Evolutionary conservation across 2,797 vertebrate genomes (phyloP).

Genomic region (Bucorvus abyssinicus): DNA sequence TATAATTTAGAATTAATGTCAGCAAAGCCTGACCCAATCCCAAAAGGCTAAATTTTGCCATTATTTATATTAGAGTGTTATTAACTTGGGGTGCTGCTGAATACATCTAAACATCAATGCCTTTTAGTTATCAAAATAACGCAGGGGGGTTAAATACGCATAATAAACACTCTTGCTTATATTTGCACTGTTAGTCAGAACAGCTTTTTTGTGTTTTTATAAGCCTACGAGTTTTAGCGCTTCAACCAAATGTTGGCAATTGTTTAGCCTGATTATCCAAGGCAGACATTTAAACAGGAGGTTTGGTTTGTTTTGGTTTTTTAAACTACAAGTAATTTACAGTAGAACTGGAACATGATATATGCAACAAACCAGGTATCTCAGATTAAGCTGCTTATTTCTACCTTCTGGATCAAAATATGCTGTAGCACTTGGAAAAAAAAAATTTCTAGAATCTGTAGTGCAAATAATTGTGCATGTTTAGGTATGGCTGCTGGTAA

Average conservation of each 20-base stretch:
- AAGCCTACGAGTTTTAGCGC: not conserved
- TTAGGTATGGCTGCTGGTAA: constrained; percentile 20
- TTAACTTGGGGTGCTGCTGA: not conserved
- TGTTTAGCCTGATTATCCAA: not conserved
- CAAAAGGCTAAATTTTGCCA: not conserved
- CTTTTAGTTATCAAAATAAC: constrained; percentile 15
- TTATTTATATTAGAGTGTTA: not conserved
- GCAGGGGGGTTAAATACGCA: not conserved
- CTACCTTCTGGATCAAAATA: not conserved
- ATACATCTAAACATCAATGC: not conserved
- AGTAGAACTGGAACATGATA: constrained; percentile 33
- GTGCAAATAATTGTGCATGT: not conserved
- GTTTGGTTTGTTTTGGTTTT: not conserved
- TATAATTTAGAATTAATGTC: not conserved
- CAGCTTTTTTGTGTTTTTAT: not conserved
- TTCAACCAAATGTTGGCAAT: not conserved
- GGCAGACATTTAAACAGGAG: not conserved
- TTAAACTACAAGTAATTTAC: not conserved
- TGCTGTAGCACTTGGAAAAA: not conserved
- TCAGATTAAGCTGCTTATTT: not conserved
- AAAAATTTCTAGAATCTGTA: not conserved
- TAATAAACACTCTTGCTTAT: not conserved
- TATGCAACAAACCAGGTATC: constrained; percentile 35
- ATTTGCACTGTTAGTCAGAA: constrained; percentile 5
- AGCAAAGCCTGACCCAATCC: not conserved